A percentile compares a stretch with the other conserved stretches of the same genome.
Conservation (phyloP, 2,888 invertebrate species). For the Lepidochrysops patricia region DNA sequence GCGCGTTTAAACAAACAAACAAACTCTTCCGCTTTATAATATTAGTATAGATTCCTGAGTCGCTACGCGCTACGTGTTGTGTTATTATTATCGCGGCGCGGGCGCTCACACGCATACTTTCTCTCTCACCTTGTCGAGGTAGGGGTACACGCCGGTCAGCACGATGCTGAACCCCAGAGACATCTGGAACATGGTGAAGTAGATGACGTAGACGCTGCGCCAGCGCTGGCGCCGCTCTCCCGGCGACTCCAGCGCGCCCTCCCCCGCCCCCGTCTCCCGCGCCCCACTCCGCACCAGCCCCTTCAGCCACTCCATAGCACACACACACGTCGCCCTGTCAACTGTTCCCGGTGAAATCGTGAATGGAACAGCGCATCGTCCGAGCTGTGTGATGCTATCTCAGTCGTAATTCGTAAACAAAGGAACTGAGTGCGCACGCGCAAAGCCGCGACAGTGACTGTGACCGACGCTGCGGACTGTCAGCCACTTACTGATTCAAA, state of each 20-base stretch:
- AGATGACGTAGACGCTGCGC: constrained; percentile 86
- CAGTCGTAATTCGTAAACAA: constrained; percentile 17
- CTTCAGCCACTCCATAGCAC: constrained; percentile 47
- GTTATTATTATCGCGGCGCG: background rate
- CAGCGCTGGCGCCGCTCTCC: constrained; percentile 81
- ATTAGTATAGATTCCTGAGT: too few species aligned
- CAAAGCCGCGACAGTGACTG: background rate
- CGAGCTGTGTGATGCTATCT: constrained; percentile 13
- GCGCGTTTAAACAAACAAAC: too few species aligned
- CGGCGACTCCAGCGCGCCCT: constrained; percentile 75
- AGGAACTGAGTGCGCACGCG: background rate
- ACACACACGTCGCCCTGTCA: background rate
- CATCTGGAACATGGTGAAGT: constrained; percentile 93
- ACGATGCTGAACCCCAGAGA: constrained; percentile 91
- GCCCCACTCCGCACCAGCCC: constrained; percentile 30
- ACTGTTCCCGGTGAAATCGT: background rate
- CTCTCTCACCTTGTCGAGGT: constrained; percentile 81
- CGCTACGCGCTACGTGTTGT: background rate
- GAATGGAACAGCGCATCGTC: background rate
- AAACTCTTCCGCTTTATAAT: too few species aligned
- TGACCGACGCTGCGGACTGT: background rate
- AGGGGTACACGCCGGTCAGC: constrained; percentile 91
- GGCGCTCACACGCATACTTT: background rate
- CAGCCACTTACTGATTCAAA: background rate
- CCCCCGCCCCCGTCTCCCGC: constrained; percentile 15